Base-by-base conservation (phyloP, 2,797 vertebrate genomes). In the Bufotes viridis region DNA sequence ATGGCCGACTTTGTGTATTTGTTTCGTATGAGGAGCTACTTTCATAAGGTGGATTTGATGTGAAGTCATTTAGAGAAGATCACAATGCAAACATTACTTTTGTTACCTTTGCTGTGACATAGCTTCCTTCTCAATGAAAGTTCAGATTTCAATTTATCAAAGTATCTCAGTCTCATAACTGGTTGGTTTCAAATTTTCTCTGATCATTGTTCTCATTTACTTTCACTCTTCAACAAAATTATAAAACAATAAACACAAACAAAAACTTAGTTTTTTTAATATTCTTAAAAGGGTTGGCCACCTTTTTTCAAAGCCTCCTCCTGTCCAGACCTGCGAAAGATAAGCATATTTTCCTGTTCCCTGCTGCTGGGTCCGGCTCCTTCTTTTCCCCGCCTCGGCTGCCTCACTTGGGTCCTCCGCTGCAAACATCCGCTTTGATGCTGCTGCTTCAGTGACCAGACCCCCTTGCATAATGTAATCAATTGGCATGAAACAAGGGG, bases 1-100 rank as follows among this genome's bases (percentile, higher is more conserved):
- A 60, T 60, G 18, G 20, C 9, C 11, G n/a, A 82, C 65, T 70
- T 69, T 69, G 34, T 82, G 24, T 81, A 60, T 51, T 74, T 74
- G 69, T 74, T 84, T 58, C 17, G 72, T 20, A 17, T 79, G 55
- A 58, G 53, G 15, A 79, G n/a, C 55, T 55, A 72, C 81, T 83
- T 83, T 83, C 67, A 72, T 11, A 84, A 13, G 22, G 53, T 74
- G 53, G 65, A 74, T 58, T 55, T 22, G 20, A 74, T 84, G 67
- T 22, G 18, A 72, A 58, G 53, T 84, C 67, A 84, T 74, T 74
- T 84, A 84, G 82, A 84, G 65, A 82, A 57, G 53, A 57, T 83
- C 12, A 58, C 53, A 84, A 58, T 12, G 24, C 26, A 74, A 10
- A 58, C 18, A 58, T 34, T 18, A n/a, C 80, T 57, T 63, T 18